Base-by-base conservation (phyloP, 2,797 vertebrate genomes). In the Clarias pachynema region DNA sequence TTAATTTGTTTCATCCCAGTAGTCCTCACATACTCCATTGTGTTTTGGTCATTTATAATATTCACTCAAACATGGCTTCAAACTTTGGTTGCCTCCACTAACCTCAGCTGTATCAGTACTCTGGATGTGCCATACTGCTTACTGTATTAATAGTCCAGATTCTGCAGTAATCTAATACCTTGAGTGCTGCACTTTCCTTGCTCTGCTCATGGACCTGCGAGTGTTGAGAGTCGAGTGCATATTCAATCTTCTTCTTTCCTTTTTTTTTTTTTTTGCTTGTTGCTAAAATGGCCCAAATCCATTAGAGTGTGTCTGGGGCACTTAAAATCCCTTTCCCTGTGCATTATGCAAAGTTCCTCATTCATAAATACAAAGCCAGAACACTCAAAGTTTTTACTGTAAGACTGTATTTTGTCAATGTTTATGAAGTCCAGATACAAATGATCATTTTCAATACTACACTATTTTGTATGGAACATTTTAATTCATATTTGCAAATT, bases 241-340 rank as follows among this genome's bases (percentile, higher is more conserved):
- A 78, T 59, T 37, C 75, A 60, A 24, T 78, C 22, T 56, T 57
- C 31, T 5, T 62, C 60, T 37, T 60, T 24, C 40, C 44, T 56
- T 31, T 10, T 79, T 79, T 37, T 24, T 63, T 79, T 31, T 79
- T 16, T 62, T 65, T 4, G 10, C n/a, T 5, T 53, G 62, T 66
- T 81, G 59, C 31, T 79, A 40, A 79, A 79, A 79, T 26, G 34
- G 57, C 59, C 14, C 16, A 53, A 80, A 68, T 81, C 65, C 80
- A 81, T 81, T 81, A 69, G 16, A 53, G 63, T 37, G 18, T 53
- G 4, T 81, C 79, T 68, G 40, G n/a, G 68, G 26, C 44, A 6
- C 20, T 68, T 68, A 68, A 81, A 81, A 53, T 15, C 14, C 12
- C 18, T 34, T 57, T 14, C 24, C 16, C 49, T 0, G 24, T 20